Conservation (phyloP, 2,888 invertebrate genomes). For the Nesidiocoris tenuis region DNA sequence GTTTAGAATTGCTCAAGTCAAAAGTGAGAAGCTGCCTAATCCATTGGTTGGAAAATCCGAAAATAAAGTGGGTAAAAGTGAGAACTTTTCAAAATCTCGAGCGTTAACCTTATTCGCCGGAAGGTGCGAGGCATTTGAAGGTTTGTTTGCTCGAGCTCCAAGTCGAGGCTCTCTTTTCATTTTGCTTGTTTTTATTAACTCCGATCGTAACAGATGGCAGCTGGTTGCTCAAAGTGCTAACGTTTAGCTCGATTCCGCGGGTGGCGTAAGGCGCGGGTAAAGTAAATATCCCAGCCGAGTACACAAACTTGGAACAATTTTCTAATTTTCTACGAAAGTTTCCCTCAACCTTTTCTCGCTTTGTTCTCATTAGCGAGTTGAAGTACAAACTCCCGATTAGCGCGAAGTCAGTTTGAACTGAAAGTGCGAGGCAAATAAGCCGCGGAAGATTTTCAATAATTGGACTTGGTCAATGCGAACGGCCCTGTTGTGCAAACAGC, state of each 20-base stretch:
- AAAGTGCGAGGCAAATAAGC: background rate
- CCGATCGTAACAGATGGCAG: background rate
- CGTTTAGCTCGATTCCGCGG: background rate
- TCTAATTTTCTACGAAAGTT: background rate
- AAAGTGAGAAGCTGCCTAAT: too few relatives aligned
- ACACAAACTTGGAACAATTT: background rate
- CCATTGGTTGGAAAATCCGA: too few relatives aligned
- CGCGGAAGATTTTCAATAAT: too few relatives aligned
- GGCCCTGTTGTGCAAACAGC: too few relatives aligned
- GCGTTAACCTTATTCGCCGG: background rate
- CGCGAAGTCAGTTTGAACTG: background rate
- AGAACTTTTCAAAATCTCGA: background rate
- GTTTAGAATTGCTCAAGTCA: too few relatives aligned
- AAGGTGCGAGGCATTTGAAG: background rate
- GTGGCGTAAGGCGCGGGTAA: background rate
- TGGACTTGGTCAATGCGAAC: too few relatives aligned
- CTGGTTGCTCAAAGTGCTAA: background rate
- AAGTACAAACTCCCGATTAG: background rate
- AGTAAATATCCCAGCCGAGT: background rate
- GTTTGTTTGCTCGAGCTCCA: background rate
- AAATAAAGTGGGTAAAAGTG: background rate
- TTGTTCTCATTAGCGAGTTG: background rate
- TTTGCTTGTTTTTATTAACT: background rate
- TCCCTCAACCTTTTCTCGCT: background rate
- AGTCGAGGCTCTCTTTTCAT: background rate